Conservation (phyloP, 1,140 invertebrate species). For the Aradophagus sp. region DNA sequence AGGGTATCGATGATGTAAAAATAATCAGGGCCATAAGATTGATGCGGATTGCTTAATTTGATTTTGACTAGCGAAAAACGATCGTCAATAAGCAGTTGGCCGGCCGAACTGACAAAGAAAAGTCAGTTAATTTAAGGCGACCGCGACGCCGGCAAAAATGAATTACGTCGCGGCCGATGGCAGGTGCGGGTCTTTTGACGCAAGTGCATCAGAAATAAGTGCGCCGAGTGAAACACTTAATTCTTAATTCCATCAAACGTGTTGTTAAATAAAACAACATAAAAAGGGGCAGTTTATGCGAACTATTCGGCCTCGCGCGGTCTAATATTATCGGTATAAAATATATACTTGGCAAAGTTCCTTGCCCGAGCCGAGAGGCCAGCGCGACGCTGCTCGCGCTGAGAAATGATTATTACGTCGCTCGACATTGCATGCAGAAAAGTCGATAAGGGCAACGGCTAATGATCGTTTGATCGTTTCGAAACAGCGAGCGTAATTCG, state of each 20-base stretch:
- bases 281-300: slow-evolving; percentile 41
- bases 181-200: background rate
- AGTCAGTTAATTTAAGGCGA: too few species aligned
- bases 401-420: slow-evolving; percentile 52
- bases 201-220: too few species aligned
- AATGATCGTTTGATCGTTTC: slow-evolving; percentile 42
- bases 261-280: slow-evolving; percentile 29
- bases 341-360: slow-evolving; percentile 60
- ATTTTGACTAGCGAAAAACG: too few species aligned
- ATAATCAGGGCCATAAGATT: too few species aligned
- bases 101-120: too few species aligned
- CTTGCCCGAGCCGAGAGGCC: slow-evolving; percentile 43
- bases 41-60: too few species aligned
- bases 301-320: slow-evolving; percentile 47
- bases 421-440: slow-evolving; percentile 39
- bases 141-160: too few species aligned
- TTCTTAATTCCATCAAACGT: slow-evolving; percentile 14
- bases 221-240: background rate
- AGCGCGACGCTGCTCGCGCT: slow-evolving; percentile 27
- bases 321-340: slow-evolving; percentile 62
- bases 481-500: slow-evolving; percentile 26
- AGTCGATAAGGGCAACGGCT: slow-evolving; percentile 49
- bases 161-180: slow-evolving; percentile 2
- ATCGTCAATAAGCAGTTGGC: too few species aligned
- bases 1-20: too few species aligned